Evolutionary conservation across 2,113 vertebrate species (phyloP).

Genomic region (Symphodus melops): DNA sequence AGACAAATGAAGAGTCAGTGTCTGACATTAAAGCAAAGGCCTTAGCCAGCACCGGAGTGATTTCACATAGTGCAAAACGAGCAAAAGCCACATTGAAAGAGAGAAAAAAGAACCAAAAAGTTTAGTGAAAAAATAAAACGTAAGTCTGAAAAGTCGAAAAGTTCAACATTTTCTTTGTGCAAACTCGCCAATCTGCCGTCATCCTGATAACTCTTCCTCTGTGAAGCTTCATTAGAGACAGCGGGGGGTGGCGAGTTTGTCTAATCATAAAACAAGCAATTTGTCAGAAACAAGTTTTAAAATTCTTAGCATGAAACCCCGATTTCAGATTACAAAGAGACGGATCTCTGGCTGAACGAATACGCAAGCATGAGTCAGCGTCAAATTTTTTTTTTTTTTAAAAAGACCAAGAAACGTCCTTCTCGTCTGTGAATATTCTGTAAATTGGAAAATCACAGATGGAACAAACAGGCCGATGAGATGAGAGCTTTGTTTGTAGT

Average conservation of each 20-base stretch:
- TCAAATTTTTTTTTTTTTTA: too few relatives aligned
- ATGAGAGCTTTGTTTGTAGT: conserved; percentile 8
- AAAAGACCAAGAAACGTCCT: conserved; percentile 25
- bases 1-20: conserved; percentile 63
- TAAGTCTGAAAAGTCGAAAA: neutral
- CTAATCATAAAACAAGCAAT: conserved; percentile 8
- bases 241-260: neutral
- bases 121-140: neutral
- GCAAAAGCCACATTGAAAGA: neutral
- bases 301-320: conserved; percentile 15
- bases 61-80: conserved; percentile 38
- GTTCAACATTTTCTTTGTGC: neutral
- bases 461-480: conserved; percentile 1
- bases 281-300: conserved; percentile 8
- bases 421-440: conserved; percentile 22
- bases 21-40: conserved; percentile 42
- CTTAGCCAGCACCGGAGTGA: conserved; percentile 45
- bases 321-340: conserved; percentile 14
- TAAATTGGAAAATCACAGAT: conserved; percentile 10
- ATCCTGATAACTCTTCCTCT: neutral
- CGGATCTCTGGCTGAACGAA: neutral
- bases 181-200: conserved; percentile 7
- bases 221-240: conserved; percentile 7
- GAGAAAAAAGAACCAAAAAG: conserved; percentile 38
- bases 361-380: conserved; percentile 6